Base-by-base conservation (phyloP, 2,888 invertebrate species). In the Tinea semifulvella region DNA sequence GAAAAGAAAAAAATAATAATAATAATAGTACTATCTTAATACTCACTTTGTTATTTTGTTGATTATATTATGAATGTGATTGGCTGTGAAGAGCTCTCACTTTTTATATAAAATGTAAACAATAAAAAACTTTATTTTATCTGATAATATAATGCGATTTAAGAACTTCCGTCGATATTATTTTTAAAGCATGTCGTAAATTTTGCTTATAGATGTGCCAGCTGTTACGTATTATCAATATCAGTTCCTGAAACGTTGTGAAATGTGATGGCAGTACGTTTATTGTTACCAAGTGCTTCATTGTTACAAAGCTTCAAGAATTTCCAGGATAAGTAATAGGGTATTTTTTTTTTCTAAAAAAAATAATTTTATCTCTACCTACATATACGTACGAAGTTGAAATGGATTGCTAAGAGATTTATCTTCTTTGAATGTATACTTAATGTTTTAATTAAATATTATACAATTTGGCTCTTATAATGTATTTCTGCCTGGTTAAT, bases 31-130 rank as follows among this genome's bases (percentile, higher is more conserved):
- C 7, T 26, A 2, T 14, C 3, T 31, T 14, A 31, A 31, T 13
- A 31, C 31, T 31, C n/a, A 31, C 31, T 13, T 31, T 31, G n/a
- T 31, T 31, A 3, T 31, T 31, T 31, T 38, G 38, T 38, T 38
- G 38, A 38, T 38, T 18, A 16, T 38, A 17, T 16, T n/a, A 8
- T 2, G 19, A 38, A 19, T 38, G 18, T 38, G 17, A 38, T 17
- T 17, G n/a, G 16, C 18, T 3, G n/a, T 3, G 38, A 11, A 11
- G 16, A 19, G 18, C 40, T 19, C 44, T 31, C 45, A 43, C 51
- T 47, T 50, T 54, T 52, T 60, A 56, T 56, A 57, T 52, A 43
- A 26, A 42, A 44, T 51, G n/a, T 25, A 49, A 48, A 48, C 38
- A 49, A 50, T 52, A 53, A 56, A 52, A 42, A 19, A 38, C 17